These are phyloP conservation scores for Protobothrops flavoviridis DNA, from an alignment of 2,113 vertebrate species.

Conservation along the genomic window DNA sequence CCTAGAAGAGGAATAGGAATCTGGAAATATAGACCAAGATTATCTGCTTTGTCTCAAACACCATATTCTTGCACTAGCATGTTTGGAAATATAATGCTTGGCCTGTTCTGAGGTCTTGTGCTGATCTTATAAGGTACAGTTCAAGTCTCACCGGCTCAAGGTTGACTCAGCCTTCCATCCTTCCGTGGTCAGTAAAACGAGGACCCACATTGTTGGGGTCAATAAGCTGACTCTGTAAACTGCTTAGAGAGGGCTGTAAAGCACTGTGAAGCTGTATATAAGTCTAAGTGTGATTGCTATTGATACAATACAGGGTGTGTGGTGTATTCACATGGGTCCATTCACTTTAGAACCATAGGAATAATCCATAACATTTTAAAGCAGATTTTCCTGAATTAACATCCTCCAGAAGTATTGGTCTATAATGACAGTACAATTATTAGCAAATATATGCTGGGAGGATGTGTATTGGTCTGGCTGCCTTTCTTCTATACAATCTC, in stretches of 20 bases:
- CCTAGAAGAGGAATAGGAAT: not conserved
- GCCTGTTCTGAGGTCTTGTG: not conserved
- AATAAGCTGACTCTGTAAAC: not conserved
- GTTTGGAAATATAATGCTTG: not conserved
- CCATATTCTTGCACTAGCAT: not conserved
- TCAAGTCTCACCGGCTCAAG: not conserved
- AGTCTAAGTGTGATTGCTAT: not conserved
- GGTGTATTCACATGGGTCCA: not conserved
- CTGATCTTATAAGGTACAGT: not conserved
- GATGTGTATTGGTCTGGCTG: not conserved
- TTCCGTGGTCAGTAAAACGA: not conserved
- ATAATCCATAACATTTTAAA: not conserved
- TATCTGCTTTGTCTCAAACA: not conserved
- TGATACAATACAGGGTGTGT: not conserved
- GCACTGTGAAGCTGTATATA: not conserved
- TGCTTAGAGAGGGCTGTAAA: not conserved
- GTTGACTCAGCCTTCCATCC: not conserved
- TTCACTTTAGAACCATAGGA: not conserved
- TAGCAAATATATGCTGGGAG: not conserved
- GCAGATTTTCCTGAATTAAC: not conserved
- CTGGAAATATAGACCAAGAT: not conserved
- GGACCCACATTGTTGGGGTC: not conserved
- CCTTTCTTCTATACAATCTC: not conserved
- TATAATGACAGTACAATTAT: not conserved
- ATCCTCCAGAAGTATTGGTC: not conserved